phyloP scores from a whole-genome alignment of 2,888 invertebrate genomes.

The Doris montereyensis region DNA sequence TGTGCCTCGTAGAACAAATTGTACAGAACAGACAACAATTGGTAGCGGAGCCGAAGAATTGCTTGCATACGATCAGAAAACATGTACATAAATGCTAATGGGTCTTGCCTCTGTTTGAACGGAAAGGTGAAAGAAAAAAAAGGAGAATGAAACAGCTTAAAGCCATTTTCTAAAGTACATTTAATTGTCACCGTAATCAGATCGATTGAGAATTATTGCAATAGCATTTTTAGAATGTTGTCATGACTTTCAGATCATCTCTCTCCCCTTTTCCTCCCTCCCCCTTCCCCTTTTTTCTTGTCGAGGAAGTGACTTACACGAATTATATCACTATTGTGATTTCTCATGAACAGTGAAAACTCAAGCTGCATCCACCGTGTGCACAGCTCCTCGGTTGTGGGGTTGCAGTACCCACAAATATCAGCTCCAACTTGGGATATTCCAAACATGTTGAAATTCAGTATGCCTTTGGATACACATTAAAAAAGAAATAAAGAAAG shows the following conservation, averaged over 20 bases:
- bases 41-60: conserved; percentile 69
- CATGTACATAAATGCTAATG: conserved; percentile 81
- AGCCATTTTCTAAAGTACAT: too few relatives aligned
- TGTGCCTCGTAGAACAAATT: conserved; percentile 68
- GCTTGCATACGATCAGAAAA: conserved; percentile 75
- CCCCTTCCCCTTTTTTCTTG: too few relatives aligned
- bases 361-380: conserved; percentile 71
- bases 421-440: conserved; percentile 71
- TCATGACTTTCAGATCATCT: background rate
- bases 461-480: too few relatives aligned
- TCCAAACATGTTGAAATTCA: conserved; percentile 77
- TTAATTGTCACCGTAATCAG: too few relatives aligned
- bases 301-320: too few relatives aligned
- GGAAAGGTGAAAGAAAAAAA: too few relatives aligned
- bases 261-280: too few relatives aligned
- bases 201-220: too few relatives aligned
- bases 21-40: conserved; percentile 74
- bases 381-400: conserved; percentile 69
- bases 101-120: conserved; percentile 86
- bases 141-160: too few relatives aligned
- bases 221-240: conserved; percentile 8
- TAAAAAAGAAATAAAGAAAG: conserved; percentile 50
- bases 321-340: too few relatives aligned
- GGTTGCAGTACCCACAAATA: conserved; percentile 68
- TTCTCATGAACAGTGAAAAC: conserved; percentile 72